Evolutionary conservation across 2,113 vertebrate species (phyloP).

Genomic region (Gobio gobio): DNA sequence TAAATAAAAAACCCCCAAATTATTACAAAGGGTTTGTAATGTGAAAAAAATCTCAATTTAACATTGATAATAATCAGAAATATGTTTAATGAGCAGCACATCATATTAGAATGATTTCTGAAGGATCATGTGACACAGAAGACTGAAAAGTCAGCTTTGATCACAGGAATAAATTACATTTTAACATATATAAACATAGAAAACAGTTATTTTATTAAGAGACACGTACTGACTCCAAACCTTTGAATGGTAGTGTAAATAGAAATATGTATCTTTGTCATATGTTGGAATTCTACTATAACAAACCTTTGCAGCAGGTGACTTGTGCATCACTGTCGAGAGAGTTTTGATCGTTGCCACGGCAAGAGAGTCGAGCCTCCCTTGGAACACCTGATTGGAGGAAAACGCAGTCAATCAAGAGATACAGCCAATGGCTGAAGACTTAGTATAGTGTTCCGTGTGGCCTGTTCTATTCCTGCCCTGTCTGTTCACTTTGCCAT

Average conservation of each 20-base stretch:
- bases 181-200: background rate
- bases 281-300: background rate
- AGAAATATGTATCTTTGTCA: background rate
- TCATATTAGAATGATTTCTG: background rate
- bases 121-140: background rate
- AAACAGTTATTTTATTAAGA: background rate
- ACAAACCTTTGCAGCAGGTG: slow-evolving; percentile 94
- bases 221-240: background rate
- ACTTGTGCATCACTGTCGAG: slow-evolving; percentile 96
- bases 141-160: background rate
- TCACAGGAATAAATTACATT: background rate
- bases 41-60: background rate
- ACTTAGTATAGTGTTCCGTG: background rate
- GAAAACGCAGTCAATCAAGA: slow-evolving; percentile 22
- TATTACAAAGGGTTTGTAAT: no score
- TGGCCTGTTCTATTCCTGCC: slow-evolving; percentile 33
- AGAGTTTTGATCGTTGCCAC: slow-evolving; percentile 95
- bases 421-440: background rate
- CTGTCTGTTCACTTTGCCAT: slow-evolving; percentile 10
- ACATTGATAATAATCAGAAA: background rate
- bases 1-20: no score
- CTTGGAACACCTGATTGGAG: slow-evolving; percentile 87
- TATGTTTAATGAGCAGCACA: background rate
- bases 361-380: slow-evolving; percentile 87
- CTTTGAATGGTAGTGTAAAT: background rate